These are phyloP conservation scores for Turdus rufiventris DNA, from an alignment of 2,113 vertebrate genomes.

Conservation along the genomic window DNA sequence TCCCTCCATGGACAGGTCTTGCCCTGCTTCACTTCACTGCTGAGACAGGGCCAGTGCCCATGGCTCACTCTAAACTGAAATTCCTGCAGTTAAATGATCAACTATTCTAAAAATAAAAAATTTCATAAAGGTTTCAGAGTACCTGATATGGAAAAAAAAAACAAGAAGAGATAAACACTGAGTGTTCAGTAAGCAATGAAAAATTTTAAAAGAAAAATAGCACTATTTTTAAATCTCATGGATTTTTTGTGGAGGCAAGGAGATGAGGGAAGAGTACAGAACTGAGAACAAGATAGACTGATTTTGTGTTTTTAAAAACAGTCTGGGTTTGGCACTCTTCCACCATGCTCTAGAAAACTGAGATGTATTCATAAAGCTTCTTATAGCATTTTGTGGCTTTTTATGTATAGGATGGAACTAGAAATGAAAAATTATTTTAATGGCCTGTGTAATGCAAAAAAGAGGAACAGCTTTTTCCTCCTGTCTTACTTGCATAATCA, in stretches of 20 bases:
- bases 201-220: not conserved
- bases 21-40: not conserved
- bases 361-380: not conserved
- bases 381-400: not conserved
- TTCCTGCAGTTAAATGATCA: not conserved
- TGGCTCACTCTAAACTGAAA: not conserved
- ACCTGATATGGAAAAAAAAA: not conserved
- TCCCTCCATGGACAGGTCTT: not conserved
- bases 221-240: not conserved
- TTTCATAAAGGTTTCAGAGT: not conserved
- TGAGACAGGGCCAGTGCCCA: not conserved
- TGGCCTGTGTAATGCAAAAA: not conserved
- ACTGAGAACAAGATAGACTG: not conserved
- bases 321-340: not conserved
- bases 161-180: not conserved
- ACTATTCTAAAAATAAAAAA: not conserved
- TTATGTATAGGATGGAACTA: not conserved
- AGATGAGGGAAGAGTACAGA: not conserved
- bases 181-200: not conserved
- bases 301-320: not conserved
- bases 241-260: fast-evolving
- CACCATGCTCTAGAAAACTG: not conserved
- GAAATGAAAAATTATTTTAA: not conserved
- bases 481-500: not conserved
- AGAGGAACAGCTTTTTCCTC: not conserved